phyloP scores from a whole-genome alignment of 2,888 invertebrate genomes.

The Listrodromus nycthemerus region DNA sequence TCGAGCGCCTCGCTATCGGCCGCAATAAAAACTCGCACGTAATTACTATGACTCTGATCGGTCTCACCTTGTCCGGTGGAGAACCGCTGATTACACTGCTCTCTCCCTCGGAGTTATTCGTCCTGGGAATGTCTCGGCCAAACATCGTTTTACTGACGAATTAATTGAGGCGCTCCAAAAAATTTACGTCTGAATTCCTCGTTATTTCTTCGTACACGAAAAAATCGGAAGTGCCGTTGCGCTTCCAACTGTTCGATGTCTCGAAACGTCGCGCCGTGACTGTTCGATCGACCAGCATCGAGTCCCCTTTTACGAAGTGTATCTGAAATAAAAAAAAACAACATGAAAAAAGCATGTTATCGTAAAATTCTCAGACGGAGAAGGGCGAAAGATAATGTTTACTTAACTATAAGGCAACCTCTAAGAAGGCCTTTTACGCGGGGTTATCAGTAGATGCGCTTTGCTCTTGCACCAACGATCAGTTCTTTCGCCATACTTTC shows the following conservation, averaged over 20 bases:
- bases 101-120: not conserved
- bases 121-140: slow-evolving; percentile 57
- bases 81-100: slow-evolving; percentile 50
- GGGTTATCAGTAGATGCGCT: not conserved
- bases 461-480: not conserved
- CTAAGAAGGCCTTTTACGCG: slow-evolving; percentile 3
- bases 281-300: slow-evolving; percentile 24
- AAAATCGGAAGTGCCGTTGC: not conserved
- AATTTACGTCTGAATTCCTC: not conserved
- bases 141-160: slow-evolving; percentile 55
- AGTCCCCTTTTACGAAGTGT: slow-evolving; percentile 38
- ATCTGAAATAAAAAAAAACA: slow-evolving; percentile 2
- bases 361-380: slow-evolving; percentile 22
- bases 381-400: slow-evolving; percentile 10
- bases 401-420: not conserved
- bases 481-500: not conserved
- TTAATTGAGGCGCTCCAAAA: not conserved
- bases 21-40: not conserved
- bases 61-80: slow-evolving; percentile 69
- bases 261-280: slow-evolving; percentile 32
- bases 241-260: slow-evolving; percentile 20
- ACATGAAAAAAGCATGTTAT: slow-evolving; percentile 55
- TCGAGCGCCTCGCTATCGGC: not conserved
- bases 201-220: not conserved
- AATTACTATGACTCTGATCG: not conserved